These are phyloP conservation scores for Acrobasis repandana DNA, from an alignment of 2,888 invertebrate genomes.

Conservation along the genomic window DNA sequence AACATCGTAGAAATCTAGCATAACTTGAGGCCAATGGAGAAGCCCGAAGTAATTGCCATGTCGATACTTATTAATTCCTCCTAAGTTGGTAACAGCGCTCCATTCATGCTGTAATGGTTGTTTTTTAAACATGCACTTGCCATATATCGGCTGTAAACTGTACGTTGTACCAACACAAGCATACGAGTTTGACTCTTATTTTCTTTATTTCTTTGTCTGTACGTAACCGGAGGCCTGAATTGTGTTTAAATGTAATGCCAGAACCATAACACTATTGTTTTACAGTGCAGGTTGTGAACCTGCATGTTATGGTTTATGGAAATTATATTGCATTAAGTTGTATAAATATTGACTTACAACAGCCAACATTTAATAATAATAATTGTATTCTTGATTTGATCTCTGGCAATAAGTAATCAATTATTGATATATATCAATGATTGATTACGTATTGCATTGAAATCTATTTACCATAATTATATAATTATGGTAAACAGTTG, in stretches of 20 bases:
- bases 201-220: too few relatives aligned
- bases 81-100: constrained; percentile 60
- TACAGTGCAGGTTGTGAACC: constrained; percentile 14
- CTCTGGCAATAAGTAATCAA: too few relatives aligned
- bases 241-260: constrained; percentile 5
- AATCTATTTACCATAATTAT: too few relatives aligned
- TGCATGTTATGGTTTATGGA: constrained; percentile 16
- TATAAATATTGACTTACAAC: constrained; percentile 1
- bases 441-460: too few relatives aligned
- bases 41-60: constrained; percentile 31
- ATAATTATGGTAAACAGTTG: too few relatives aligned
- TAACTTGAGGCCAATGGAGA: neutral
- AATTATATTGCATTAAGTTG: constrained; percentile 4
- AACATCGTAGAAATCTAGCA: neutral
- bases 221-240: constrained; percentile 42
- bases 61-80: constrained; percentile 51
- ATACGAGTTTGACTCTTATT: neutral
- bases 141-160: constrained; percentile 18
- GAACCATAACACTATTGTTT: constrained; percentile 11
- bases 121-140: constrained; percentile 58
- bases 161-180: neutral
- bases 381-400: neutral
- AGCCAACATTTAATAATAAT: constrained; percentile 2
- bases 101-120: constrained; percentile 71
- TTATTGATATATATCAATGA: too few relatives aligned